Evolutionary conservation across 2,113 vertebrate species (phyloP).

Genomic region (Nymphicus hollandicus): DNA sequence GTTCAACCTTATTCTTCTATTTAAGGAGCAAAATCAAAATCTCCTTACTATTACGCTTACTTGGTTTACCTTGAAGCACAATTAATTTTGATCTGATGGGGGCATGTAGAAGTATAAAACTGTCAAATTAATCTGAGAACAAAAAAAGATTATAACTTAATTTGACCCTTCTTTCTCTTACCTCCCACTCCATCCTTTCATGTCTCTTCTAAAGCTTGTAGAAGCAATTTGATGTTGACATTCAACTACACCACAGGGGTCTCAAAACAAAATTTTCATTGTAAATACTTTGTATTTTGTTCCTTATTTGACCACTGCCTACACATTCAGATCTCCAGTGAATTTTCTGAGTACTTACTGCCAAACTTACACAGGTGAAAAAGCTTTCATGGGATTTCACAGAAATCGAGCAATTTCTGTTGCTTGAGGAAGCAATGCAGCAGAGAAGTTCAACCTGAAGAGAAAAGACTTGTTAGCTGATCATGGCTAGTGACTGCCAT

Average conservation of each 20-base stretch:
- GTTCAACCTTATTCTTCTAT: background rate
- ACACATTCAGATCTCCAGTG: background rate
- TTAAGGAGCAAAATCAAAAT: background rate
- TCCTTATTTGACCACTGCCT: background rate
- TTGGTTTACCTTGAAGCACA: background rate
- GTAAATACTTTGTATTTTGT: background rate
- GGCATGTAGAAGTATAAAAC: background rate
- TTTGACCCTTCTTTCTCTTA: background rate
- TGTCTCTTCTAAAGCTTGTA: background rate
- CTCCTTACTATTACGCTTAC: background rate
- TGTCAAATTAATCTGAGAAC: background rate
- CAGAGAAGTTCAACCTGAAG: background rate
- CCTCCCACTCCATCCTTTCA: background rate
- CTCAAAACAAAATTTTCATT: background rate
- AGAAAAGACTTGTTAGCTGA: background rate
- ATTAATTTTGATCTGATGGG: background rate
- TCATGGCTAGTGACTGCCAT: accelerated
- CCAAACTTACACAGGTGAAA: background rate
- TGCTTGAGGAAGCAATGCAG: background rate
- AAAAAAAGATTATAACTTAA: background rate
- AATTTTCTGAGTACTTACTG: background rate
- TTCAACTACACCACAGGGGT: background rate
- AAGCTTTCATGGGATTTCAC: background rate
- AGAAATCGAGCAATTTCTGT: background rate
- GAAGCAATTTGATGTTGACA: background rate